These are phyloP conservation scores for Amphibalanus amphitrite DNA, from an alignment of 1,140 invertebrate species.

Conservation along the genomic window DNA sequence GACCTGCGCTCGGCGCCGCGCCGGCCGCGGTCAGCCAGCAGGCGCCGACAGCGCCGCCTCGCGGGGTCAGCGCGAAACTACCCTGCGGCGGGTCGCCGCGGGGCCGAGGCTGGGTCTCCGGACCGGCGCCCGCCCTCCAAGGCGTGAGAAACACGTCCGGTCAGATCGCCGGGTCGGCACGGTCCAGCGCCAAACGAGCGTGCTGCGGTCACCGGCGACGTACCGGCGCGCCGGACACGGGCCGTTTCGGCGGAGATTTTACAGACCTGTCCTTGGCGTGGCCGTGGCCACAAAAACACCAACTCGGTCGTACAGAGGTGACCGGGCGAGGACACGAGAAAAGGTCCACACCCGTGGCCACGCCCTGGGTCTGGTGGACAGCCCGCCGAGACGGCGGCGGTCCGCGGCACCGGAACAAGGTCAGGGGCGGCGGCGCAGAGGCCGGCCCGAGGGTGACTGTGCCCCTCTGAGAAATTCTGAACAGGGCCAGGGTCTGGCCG, in stretches of 20 bases:
- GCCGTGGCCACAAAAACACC: neutral
- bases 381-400: neutral
- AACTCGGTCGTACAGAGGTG: neutral
- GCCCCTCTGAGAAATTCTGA: neutral
- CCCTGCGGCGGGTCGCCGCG: too few relatives aligned
- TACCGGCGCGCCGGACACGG: neutral
- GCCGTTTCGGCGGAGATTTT: neutral
- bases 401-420: neutral
- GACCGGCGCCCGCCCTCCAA: too few relatives aligned
- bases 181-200: neutral
- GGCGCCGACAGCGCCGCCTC: neutral
- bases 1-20: too few relatives aligned
- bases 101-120: too few relatives aligned
- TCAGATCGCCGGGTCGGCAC: neutral
- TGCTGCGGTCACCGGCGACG: too few relatives aligned
- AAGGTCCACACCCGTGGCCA: neutral
- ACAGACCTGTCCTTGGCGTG: neutral
- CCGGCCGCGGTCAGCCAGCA: too few relatives aligned
- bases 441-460: too few relatives aligned
- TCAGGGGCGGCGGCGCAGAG: neutral
- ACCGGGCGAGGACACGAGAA: neutral
- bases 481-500: neutral
- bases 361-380: too few relatives aligned
- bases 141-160: neutral
- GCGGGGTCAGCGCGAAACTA: neutral